Percentiles rank a stretch among this genome's conserved stretches.
These are phyloP conservation scores for Melanotaenia parkinsoni DNA, from an alignment of 2,797 vertebrate species.

Conservation along the genomic window DNA sequence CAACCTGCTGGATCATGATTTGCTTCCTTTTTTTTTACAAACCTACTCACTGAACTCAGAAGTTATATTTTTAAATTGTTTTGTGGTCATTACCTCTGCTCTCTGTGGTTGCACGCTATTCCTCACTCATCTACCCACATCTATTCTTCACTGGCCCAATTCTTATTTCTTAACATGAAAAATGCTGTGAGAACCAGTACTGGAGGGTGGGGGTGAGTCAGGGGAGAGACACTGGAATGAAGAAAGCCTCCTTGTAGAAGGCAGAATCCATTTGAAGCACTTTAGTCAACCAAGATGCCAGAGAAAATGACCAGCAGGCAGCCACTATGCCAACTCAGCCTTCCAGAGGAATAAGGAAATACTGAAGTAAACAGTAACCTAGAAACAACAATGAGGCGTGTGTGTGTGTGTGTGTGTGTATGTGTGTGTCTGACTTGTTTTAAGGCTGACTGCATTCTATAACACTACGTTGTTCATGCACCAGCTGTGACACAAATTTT, in stretches of 20 bases:
- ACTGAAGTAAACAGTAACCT: constrained; percentile 50
- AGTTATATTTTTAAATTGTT: constrained; percentile 28
- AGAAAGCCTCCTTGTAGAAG: constrained; percentile 63
- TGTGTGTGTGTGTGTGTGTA: constrained; percentile 2
- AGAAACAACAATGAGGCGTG: constrained; percentile 44
- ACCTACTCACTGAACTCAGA: constrained; percentile 8
- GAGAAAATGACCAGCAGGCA: constrained; percentile 65
- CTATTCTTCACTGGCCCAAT: constrained; percentile 48
- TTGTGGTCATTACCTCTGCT: constrained; percentile 29
- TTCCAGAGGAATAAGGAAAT: constrained; percentile 48
- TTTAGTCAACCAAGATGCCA: constrained; percentile 70
- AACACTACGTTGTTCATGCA: constrained; percentile 30
- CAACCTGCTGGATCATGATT: constrained; percentile 18
- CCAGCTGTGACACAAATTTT: constrained; percentile 24
- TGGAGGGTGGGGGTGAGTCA: constrained; percentile 9
- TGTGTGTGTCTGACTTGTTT: constrained; percentile 18
- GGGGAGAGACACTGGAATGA: constrained; percentile 22
- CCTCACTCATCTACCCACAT: constrained; percentile 19
- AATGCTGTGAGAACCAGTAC: constrained; percentile 34
- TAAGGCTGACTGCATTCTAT: constrained; percentile 38
- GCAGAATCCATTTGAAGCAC: constrained; percentile 75
- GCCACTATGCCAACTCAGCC: constrained; percentile 16
- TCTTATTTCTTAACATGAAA: constrained; percentile 54
- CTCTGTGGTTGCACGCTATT: constrained; percentile 9
- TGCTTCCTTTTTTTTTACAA: neutral